Base-by-base conservation (phyloP, 2,113 vertebrate species). In the Addax nasomaculatus region DNA sequence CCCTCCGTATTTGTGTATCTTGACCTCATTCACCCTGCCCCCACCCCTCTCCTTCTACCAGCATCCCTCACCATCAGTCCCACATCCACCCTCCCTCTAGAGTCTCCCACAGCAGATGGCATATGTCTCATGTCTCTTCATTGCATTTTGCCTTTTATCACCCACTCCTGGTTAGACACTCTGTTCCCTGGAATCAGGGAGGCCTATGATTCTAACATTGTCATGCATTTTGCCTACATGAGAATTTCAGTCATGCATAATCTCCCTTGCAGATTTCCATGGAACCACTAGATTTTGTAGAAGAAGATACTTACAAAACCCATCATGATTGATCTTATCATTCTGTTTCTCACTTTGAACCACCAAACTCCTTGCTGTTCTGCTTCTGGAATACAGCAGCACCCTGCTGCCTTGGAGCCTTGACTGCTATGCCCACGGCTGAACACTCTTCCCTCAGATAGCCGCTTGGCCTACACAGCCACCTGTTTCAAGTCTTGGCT, bases 391-490 rank as follows among this genome's bases (percentile, higher is more conserved):
- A n/a, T 25, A 53, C 27, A 53, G 39, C 17, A 33, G 49, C 39
- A 47, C 60, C 47, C 9, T 53, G 7, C 29, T 49, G 57, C 12
- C 81, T 15, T 15, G 4, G n/a, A 81, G 30, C 21, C 43, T 55
- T 62, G 7, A 43, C 19, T 53, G 45, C 29, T 81, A 33, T 85
- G n/a, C 39, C n/a, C 13, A n/a, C 0, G n/a, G 53, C 11, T 36
- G 45, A 64, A 27, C 10, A 1, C 6, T 39, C 15, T 29, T 8
- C 55, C 27, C 76, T 33, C 15, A n/a, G 58, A 51, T 3, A 45
- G 16, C 12, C 0, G 1, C 29, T 39, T 43, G 67, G 23, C 21
- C 13, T 16, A 23, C 16, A 39, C 0, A 10, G 25, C n/a, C 33
- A 4, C 13, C 25, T 88, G 5, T 91, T 87, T 39, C 55, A 85